Evolutionary conservation across 2,113 vertebrate genomes (phyloP), one percentile per base, ranked within the genome.

Genomic region (Phaethon lepturus): DNA sequence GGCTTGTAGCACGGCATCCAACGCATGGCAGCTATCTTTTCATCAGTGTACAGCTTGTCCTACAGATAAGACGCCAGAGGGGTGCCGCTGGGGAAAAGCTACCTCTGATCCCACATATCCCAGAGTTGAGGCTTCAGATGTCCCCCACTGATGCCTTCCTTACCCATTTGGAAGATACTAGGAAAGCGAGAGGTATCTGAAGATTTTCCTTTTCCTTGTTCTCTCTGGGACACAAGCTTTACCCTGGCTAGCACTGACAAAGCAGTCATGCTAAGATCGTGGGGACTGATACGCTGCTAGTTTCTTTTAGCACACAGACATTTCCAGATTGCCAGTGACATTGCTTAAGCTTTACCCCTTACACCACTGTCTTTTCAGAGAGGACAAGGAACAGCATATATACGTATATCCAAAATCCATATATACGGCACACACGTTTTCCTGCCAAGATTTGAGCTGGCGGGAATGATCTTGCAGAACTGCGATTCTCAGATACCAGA

Each of bases 1-100:
- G 20, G 8, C 31, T 50, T 19, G 40, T 0, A 0, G 29, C 2
- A 1, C 44, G 55, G 22, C 17, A 6, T 14, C 56, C 78, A 33
- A 2, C 2, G 1, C 49, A 9, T 0, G 17, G 40, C 64, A 84
- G 11, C 17, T 64, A 6, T 49, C 60, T 52, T 58, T 53, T 35
- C 53, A 18, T 22, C 73, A n/a, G 13, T 10, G 6, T 29, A 44
- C 28, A 10, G 49, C 38, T 38, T 14, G 2, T 31, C 40, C 35
- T 42, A 33, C 29, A 45, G 60, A 81, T 24, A 6, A 1, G 2
- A 71, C 49, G 63, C 35, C 3, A 3, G 29, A 82, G 66, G 33
- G 42, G 26, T 33, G 52, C 42, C n/a, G 29, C 42, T 28, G 53
- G 25, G 67, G 12, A 59, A 63, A 68, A 83, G 62, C 66, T 47